Conservation (phyloP, 2,113 vertebrate species). For the Toxostoma redivivum region DNA sequence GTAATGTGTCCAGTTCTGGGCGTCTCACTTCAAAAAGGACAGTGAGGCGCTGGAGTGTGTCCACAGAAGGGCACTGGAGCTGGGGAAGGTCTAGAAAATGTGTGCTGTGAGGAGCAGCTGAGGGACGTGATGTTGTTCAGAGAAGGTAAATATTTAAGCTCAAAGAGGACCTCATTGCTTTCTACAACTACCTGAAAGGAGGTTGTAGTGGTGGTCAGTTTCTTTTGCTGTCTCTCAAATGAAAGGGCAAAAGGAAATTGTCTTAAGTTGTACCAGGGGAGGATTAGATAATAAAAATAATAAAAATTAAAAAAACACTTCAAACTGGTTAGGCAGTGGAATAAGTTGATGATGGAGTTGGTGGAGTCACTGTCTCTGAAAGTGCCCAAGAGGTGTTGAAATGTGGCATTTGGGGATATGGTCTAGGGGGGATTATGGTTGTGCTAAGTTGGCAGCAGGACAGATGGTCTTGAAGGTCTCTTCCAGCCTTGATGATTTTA, state of each 20-base stretch:
- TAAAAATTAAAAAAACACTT: not conserved
- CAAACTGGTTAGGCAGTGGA: not conserved
- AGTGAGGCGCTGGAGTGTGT: not conserved
- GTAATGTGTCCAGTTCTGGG: not conserved
- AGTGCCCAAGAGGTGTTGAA: not conserved
- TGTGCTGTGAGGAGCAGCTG: not conserved
- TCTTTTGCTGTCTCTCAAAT: not conserved
- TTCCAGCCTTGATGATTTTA: not conserved
- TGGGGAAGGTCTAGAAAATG: not conserved
- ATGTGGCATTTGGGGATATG: not conserved
- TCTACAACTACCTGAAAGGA: not conserved
- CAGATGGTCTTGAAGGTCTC: not conserved
- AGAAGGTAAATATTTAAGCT: not conserved
- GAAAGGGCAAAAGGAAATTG: not conserved
- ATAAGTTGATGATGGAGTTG: not conserved
- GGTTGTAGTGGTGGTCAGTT: too few relatives aligned
- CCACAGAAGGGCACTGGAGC: fast-evolving
- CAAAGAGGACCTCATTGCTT: not conserved
- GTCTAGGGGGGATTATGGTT: not conserved
- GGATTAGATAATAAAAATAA: too few relatives aligned
- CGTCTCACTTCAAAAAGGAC: not conserved
- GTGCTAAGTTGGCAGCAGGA: fast-evolving
- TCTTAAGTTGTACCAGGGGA: not conserved
- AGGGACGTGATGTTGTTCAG: not conserved
- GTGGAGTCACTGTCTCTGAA: not conserved